Conservation (phyloP, 1,140 invertebrate genomes). For the Meloidogyne floridensis region DNA sequence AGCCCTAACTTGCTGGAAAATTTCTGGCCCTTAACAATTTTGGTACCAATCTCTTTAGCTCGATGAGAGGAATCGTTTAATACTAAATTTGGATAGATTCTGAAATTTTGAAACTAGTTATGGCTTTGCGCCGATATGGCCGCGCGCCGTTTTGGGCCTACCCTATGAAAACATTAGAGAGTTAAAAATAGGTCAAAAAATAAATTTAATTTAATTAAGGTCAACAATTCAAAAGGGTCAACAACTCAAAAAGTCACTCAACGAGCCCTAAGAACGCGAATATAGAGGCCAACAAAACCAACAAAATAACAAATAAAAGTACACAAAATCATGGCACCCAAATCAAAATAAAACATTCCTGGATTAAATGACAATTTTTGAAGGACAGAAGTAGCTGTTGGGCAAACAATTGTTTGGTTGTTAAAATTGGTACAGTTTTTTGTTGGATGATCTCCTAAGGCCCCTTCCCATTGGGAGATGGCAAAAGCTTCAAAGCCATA, state of each 20-base stretch:
- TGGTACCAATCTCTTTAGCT: too few species aligned
- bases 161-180: too few species aligned
- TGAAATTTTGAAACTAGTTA: too few species aligned
- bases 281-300: conserved; percentile 53
- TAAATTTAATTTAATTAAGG: too few species aligned
- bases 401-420: background rate
- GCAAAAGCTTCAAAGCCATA: conserved; percentile 63
- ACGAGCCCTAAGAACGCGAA: conserved; percentile 52
- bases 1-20: too few species aligned
- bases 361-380: conserved; percentile 47
- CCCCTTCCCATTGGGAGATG: conserved; percentile 60
- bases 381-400: conserved; percentile 38
- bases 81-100: too few species aligned
- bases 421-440: background rate
- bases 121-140: too few species aligned
- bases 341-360: conserved; percentile 49
- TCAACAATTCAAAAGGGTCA: background rate
- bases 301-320: conserved; percentile 57
- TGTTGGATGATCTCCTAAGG: background rate
- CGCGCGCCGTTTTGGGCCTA: too few species aligned
- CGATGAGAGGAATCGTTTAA: too few species aligned
- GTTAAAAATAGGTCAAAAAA: background rate
- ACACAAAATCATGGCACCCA: conserved; percentile 46
- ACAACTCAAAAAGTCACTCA: background rate
- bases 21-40: too few species aligned